Conservation (phyloP, 1,140 invertebrate genomes). For the Bombus confusus region DNA sequence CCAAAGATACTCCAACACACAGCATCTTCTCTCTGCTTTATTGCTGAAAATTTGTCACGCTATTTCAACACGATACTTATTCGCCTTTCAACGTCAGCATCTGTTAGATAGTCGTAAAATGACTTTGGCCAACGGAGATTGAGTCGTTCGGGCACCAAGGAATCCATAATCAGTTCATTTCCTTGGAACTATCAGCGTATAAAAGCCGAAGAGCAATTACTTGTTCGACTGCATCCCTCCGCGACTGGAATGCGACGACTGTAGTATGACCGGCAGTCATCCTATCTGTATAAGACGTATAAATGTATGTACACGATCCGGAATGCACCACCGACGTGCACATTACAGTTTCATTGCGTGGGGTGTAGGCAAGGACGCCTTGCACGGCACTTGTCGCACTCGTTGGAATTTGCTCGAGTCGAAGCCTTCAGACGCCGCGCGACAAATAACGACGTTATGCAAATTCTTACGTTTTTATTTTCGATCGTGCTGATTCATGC, state of each 20-base stretch:
- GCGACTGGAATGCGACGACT: not conserved
- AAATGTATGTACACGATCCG: slow-evolving; percentile 20
- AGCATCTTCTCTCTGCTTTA: not conserved
- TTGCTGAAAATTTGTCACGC: not conserved
- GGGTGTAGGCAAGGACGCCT: slow-evolving; percentile 59
- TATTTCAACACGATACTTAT: not conserved
- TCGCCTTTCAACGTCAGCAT: not conserved
- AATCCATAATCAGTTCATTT: slow-evolving; percentile 18
- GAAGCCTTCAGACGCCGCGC: slow-evolving; percentile 19
- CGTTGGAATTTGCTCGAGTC: slow-evolving; percentile 36
- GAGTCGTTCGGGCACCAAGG: slow-evolving; percentile 7
- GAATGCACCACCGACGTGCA: slow-evolving; percentile 52
- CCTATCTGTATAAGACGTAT: slow-evolving; percentile 9
- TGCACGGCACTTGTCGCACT: slow-evolving; percentile 41
- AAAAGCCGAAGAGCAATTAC: not conserved
- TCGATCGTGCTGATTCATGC: slow-evolving; percentile 29
- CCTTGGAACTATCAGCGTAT: not conserved
- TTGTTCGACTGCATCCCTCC: not conserved
- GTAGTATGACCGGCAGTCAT: not conserved
- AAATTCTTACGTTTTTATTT: slow-evolving; percentile 27
- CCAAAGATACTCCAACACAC: too few relatives aligned
- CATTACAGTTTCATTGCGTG: slow-evolving; percentile 49
- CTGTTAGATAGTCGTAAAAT: not conserved
- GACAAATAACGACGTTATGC: slow-evolving; percentile 49
- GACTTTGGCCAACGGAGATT: not conserved